Evolutionary conservation across 1,140 invertebrate species (phyloP).

Genomic region (Drosophila lacteicornis): DNA sequence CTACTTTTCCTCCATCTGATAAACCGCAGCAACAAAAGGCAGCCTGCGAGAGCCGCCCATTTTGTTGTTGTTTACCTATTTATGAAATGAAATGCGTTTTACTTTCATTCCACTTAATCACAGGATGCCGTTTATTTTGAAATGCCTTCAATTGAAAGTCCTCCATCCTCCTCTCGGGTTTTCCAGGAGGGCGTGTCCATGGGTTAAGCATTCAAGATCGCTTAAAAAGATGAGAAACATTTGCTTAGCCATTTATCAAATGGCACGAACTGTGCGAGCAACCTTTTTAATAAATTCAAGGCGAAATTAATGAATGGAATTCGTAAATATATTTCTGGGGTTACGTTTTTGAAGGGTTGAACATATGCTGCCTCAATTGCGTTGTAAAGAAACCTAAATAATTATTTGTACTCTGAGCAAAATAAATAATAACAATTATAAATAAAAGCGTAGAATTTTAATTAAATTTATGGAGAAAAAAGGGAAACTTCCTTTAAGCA

Average conservation of each 20-base stretch:
- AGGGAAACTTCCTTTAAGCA: background rate
- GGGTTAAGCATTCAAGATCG: slow-evolving; percentile 9
- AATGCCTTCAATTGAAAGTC: slow-evolving; percentile 40
- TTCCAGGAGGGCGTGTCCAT: slow-evolving; percentile 42
- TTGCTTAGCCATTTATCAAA: slow-evolving; percentile 8
- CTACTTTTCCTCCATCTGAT: slow-evolving; percentile 17
- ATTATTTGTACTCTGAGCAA: background rate
- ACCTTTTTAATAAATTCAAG: slow-evolving; percentile 36
- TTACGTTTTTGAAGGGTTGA: background rate
- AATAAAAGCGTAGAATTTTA: background rate
- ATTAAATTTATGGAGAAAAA: background rate
- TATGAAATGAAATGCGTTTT: slow-evolving; percentile 62
- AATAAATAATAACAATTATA: background rate
- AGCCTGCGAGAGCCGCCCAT: slow-evolving; percentile 32
- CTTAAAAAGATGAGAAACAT: slow-evolving; percentile 36
- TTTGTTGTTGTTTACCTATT: slow-evolving; percentile 34
- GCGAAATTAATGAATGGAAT: slow-evolving; percentile 1
- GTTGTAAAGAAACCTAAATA: background rate
- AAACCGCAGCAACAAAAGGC: slow-evolving; percentile 64
- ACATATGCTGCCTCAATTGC: background rate
- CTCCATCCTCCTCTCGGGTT: background rate
- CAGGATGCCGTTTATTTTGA: slow-evolving; percentile 54
- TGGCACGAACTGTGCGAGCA: slow-evolving; percentile 11
- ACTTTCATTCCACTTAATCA: slow-evolving; percentile 62
- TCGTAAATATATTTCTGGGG: background rate